Conservation (phyloP, 2,888 invertebrate genomes). For the Macrophya alboannulata region DNA sequence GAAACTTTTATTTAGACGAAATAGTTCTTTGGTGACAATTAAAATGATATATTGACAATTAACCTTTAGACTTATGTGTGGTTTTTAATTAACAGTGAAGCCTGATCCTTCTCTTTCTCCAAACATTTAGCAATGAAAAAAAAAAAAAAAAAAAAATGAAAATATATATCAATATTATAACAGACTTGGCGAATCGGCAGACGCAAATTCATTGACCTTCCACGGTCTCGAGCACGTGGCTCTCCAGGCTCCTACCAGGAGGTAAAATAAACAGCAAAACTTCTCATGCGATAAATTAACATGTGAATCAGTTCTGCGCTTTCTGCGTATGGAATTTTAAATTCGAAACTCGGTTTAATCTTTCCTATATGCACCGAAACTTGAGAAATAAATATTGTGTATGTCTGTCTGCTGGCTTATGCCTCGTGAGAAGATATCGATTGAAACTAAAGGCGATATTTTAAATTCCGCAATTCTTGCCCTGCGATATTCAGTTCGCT, state of each 20-base stretch:
- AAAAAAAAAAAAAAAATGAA: background rate
- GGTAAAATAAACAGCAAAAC: conserved; percentile 33
- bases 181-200: background rate
- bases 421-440: background rate
- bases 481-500: background rate
- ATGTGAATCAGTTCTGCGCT: conserved; percentile 49
- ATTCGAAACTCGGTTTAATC: conserved; percentile 4
- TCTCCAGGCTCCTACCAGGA: background rate
- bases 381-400: background rate
- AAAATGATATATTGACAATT: conserved; percentile 45
- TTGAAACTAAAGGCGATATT: background rate
- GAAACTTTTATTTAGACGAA: background rate
- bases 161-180: conserved; percentile 6
- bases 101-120: background rate
- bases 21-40: conserved; percentile 26
- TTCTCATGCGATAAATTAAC: conserved; percentile 38
- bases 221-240: conserved; percentile 37
- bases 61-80: background rate
- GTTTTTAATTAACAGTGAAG: conserved; percentile 44
- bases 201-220: conserved; percentile 43
- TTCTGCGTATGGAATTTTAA: conserved; percentile 34
- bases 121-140: background rate
- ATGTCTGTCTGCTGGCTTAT: background rate
- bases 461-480: background rate
- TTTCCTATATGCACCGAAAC: background rate